Evolutionary conservation across 2,797 vertebrate species (phyloP), one percentile per base, ranked within the genome.

Genomic region (Cephalopachus bancanus): DNA sequence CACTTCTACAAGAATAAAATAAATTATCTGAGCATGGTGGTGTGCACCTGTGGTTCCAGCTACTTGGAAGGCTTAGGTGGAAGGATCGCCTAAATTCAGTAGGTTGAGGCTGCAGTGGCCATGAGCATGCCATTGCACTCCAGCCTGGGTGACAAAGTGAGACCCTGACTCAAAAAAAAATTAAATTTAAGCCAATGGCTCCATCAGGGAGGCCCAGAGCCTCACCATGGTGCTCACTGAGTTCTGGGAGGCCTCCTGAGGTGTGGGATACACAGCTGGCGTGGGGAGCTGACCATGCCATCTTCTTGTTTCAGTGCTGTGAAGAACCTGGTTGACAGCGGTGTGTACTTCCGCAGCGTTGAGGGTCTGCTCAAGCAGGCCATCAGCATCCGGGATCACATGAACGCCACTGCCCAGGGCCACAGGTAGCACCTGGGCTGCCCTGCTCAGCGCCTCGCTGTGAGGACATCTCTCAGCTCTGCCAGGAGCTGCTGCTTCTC

Each of bases 271-370:
- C 3, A 14, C 2, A 7, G 10, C 64, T 12, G 7, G 60, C 9
- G 1, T 0, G 0, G 30, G 24, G 19, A 1, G 9, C 67, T 88
- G 22, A 95, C 12, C 16, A 17, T 3, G 6, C 17, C 33, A 0
- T 37, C 37, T 7, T 78, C 71, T 79, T 0, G 1, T 98, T 94
- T 0, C 98, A 99, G 99, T 14, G 99, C 99, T 0, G 99, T 99
- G 96, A 99, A 99, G 98, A 99, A 98, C 98, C 99, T 99, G 99
- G 98, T 99, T 0, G 99, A 99, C 98, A 99, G 99, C 98, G 99
- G 99, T 0, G 86, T 99, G 79, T 99, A 99, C 98, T 99, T 99
- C 99, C 99, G 99, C 98, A 99, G 99, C 97, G 99, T 99, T 0
- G 99, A 99, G 85, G 97, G 99, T 22, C 98, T 99, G 62, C 99